Percentiles rank a stretch among this genome's conserved stretches.
These are phyloP conservation scores for Halictus rubicundus DNA, from an alignment of 1,140 invertebrate genomes.

Conservation along the genomic window DNA sequence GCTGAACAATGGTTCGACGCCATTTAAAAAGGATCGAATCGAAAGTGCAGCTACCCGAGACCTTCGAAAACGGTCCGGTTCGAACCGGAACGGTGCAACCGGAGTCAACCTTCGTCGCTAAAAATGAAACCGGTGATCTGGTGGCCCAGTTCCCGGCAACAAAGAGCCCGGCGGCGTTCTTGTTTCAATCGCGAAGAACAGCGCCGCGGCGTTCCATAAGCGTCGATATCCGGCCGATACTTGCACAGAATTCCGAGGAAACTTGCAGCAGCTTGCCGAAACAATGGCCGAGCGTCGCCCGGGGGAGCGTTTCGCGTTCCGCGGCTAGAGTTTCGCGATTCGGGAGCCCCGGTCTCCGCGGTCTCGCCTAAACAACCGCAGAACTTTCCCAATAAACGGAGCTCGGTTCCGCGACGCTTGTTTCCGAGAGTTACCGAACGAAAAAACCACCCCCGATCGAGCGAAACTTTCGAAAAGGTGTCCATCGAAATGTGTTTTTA, in stretches of 20 bases:
- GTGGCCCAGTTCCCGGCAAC: not conserved
- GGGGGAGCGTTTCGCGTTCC: not conserved
- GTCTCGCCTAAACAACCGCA: not conserved
- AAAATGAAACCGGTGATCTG: not conserved
- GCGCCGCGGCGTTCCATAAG: not conserved
- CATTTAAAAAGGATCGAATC: too few species aligned
- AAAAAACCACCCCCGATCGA: too few species aligned
- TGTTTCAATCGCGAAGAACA: not conserved
- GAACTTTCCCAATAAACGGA: constrained; percentile 19
- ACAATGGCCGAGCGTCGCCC: not conserved
- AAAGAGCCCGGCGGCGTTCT: not conserved
- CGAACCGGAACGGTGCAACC: too few species aligned
- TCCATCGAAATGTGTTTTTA: too few species aligned
- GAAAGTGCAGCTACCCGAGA: too few species aligned
- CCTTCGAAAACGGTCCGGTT: too few species aligned
- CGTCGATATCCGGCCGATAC: not conserved
- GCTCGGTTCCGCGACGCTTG: not conserved
- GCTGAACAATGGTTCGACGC: too few species aligned
- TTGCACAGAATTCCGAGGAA: not conserved
- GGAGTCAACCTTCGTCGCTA: too few species aligned
- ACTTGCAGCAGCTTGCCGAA: not conserved
- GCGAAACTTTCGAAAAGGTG: too few species aligned
- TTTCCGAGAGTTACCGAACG: too few species aligned
- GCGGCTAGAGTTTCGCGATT: too few species aligned
- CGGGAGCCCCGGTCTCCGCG: not conserved